Evolutionary conservation across 2,113 vertebrate genomes (phyloP).

Genomic region (Willisornis vidua): DNA sequence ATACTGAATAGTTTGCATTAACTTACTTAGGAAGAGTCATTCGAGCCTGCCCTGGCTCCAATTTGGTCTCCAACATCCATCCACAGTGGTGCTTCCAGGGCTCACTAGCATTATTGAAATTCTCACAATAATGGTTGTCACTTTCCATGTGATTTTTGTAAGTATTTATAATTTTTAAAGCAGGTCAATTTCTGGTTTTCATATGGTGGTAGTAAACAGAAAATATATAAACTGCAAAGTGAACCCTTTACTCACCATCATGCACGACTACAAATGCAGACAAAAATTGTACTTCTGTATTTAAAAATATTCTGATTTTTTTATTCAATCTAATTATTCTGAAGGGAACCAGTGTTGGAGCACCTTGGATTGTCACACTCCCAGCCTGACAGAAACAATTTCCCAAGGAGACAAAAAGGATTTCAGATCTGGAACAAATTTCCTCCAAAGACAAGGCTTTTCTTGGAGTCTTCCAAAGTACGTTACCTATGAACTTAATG

Average conservation of each 20-base stretch:
- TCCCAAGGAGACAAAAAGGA: background rate
- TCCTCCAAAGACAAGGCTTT: background rate
- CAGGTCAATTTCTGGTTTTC: background rate
- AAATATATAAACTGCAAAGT: background rate
- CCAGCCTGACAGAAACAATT: background rate
- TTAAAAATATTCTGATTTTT: background rate
- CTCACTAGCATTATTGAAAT: background rate
- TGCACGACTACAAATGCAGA: background rate
- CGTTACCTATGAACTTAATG: background rate
- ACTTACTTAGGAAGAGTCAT: background rate
- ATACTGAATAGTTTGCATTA: background rate
- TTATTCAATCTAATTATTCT: background rate
- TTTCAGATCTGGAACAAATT: background rate
- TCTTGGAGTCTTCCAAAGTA: background rate
- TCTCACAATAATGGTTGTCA: background rate
- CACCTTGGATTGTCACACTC: background rate
- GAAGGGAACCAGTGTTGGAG: background rate
- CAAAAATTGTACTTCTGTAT: background rate
- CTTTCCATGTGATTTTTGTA: background rate
- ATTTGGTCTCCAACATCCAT: background rate
- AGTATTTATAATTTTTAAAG: background rate
- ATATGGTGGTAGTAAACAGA: background rate
- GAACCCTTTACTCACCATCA: background rate
- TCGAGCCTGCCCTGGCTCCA: background rate
- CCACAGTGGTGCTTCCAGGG: background rate